These are phyloP conservation scores for Shinisaurus crocodilurus DNA, from an alignment of 2,113 vertebrate species.

Conservation along the genomic window DNA sequence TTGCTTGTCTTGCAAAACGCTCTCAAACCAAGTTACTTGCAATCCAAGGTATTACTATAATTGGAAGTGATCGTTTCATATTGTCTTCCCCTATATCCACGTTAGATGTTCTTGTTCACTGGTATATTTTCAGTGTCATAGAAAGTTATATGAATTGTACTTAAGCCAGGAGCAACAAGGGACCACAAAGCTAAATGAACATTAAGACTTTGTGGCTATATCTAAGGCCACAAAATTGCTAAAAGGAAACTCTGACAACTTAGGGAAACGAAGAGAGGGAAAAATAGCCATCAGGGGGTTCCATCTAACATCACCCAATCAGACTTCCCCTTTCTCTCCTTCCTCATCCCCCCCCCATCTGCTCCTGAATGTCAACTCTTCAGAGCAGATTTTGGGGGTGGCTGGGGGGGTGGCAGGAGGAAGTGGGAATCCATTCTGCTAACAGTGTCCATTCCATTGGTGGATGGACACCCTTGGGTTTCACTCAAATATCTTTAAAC, in stretches of 20 bases:
- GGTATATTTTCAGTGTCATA: background rate
- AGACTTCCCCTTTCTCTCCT: background rate
- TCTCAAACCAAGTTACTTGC: too few species aligned
- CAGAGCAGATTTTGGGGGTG: background rate
- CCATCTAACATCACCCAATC: background rate
- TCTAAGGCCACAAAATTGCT: background rate
- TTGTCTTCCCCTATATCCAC: background rate
- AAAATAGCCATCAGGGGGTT: background rate
- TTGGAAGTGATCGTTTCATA: background rate
- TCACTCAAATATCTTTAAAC: background rate
- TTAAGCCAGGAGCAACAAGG: background rate
- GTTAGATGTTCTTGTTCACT: background rate
- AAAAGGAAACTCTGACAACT: background rate
- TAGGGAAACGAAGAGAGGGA: background rate
- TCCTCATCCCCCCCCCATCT: background rate
- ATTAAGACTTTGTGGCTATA: background rate
- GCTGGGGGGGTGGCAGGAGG: background rate
- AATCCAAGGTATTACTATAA: too few species aligned
- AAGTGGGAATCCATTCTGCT: background rate
- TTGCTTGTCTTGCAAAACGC: too few species aligned
- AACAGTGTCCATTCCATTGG: too few species aligned
- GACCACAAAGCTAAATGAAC: background rate
- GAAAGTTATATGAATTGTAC: background rate
- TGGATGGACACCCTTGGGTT: background rate
- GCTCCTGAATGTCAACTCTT: background rate